A percentile compares a stretch with the other conserved stretches of the same genome.
Conservation (phyloP, 2,797 vertebrate genomes). For the Lagocephalus sceleratus region DNA sequence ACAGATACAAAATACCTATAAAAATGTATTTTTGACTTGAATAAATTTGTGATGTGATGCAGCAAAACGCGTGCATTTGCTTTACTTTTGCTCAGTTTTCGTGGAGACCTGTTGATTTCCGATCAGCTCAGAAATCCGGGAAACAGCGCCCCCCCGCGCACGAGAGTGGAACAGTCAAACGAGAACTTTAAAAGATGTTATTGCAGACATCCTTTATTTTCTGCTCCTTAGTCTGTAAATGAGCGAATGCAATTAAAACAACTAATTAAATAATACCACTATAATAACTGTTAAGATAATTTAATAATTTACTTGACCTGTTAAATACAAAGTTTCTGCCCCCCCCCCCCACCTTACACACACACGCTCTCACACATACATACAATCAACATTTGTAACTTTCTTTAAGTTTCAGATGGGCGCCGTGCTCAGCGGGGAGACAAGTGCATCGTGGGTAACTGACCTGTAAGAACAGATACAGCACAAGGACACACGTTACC, state of each 20-base stretch:
- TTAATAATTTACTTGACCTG: constrained; percentile 4
- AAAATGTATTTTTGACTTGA: constrained; percentile 95
- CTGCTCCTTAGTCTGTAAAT: constrained; percentile 12
- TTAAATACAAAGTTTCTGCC: constrained; percentile 53
- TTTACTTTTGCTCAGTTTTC: neutral
- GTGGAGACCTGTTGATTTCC: too few species aligned
- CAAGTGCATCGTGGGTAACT: constrained; percentile 61
- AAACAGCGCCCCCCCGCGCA: neutral
- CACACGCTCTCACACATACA: constrained; percentile 23
- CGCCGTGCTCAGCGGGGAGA: constrained; percentile 56
- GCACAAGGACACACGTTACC: constrained; percentile 44
- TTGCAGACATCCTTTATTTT: constrained; percentile 40
- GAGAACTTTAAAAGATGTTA: neutral
- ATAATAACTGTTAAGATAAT: too few species aligned
- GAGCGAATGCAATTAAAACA: neutral
- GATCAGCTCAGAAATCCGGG: neutral
- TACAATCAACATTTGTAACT: constrained; percentile 28
- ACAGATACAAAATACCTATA: constrained; percentile 79
- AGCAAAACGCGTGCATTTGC: constrained; percentile 67
- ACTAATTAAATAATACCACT: too few species aligned
- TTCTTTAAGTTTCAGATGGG: constrained; percentile 52
- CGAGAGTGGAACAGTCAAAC: neutral
- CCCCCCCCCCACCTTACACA: constrained; percentile 31
- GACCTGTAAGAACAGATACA: constrained; percentile 69
- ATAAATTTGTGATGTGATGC: constrained; percentile 95